Base-by-base conservation (phyloP, 2,888 invertebrate genomes). In the Pyralis farinalis region DNA sequence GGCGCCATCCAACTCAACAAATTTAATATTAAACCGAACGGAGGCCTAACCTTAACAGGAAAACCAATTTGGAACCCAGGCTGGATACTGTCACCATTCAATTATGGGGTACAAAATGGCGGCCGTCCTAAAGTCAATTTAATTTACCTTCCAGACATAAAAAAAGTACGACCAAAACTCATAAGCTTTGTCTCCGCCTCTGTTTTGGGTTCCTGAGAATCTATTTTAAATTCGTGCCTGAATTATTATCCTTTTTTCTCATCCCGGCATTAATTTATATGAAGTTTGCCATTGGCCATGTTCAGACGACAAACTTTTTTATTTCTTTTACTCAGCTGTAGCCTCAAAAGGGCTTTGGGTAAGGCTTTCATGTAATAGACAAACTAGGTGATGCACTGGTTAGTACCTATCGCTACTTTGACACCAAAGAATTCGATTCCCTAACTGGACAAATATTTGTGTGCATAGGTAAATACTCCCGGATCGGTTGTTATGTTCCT, bases 141-240 rank as follows among this genome's bases (percentile, higher is more conserved):
- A 41, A 43, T 43, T 43, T 44, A 40, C 43, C 46, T 34, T 44
- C 46, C 47, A 48, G 51, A 51, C 51, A 39, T 42, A 41, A 48
- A 51, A 51, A 51, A 42, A 43, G 11, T 20, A 46, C 41, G 47
- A 44, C 47, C 51, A 44, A 44, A 51, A 46, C 47, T 48, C 51
- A 51, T 51, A 51, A 51, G 49, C 42, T 40, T 36, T 51, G 51
- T 51, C 51, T 41, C 51, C 51, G 51, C 51, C 51, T 45, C 42
- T 42, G 39, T 33, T 39, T 31, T 33, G 10, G 42, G 43, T 43
- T 44, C 40, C 44, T 36, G 37, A 35, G 46, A 42, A 44, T 51
- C 51, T 51, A 51, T 51, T 46, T 46, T 37, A 46, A 44, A 43
- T 36, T 43, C 2, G 4, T 3, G 42, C 25, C 38, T 35, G 31